Evolutionary conservation across 2,797 vertebrate species (phyloP).

Genomic region (Taenioides sp.): DNA sequence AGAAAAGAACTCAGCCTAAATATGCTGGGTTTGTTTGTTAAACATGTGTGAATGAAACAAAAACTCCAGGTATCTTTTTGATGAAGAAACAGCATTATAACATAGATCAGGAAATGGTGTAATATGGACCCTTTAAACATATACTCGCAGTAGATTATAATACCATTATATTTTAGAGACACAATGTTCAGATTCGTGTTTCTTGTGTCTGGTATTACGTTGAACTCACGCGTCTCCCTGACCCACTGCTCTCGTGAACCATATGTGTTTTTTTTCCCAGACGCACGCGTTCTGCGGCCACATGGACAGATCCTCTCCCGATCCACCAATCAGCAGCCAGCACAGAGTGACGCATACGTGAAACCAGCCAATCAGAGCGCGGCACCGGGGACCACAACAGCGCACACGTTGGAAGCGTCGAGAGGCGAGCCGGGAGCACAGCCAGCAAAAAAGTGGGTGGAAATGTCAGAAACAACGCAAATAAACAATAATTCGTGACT

Average conservation of each 20-base stretch:
- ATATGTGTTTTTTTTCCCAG: slow-evolving; percentile 32
- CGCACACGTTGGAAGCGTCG: slow-evolving; percentile 2
- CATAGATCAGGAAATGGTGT: too few species aligned
- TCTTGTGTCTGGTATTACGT: not conserved
- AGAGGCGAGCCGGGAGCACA: not conserved
- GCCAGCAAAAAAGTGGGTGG: not conserved
- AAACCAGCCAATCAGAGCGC: slow-evolving; percentile 56
- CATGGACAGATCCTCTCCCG: slow-evolving; percentile 34
- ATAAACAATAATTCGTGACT: not conserved
- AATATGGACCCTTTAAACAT: not conserved
- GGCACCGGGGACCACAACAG: slow-evolving; percentile 36
- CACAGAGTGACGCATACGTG: slow-evolving; percentile 58
- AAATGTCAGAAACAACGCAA: not conserved
- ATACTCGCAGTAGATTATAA: not conserved
- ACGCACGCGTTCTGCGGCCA: slow-evolving; percentile 53
- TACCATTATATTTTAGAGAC: too few species aligned
- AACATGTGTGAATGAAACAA: too few species aligned
- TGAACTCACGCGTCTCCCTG: slow-evolving; percentile 34
- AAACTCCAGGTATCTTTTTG: too few species aligned
- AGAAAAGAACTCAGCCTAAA: too few species aligned
- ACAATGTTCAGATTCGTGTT: too few species aligned
- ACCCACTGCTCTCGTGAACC: slow-evolving; percentile 61
- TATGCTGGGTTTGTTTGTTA: too few species aligned
- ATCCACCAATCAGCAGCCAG: slow-evolving; percentile 47
- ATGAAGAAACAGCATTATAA: too few species aligned